Evolutionary conservation across 2,113 vertebrate genomes (phyloP), one percentile per base, ranked within the genome.

Genomic region (Menura novaehollandiae): DNA sequence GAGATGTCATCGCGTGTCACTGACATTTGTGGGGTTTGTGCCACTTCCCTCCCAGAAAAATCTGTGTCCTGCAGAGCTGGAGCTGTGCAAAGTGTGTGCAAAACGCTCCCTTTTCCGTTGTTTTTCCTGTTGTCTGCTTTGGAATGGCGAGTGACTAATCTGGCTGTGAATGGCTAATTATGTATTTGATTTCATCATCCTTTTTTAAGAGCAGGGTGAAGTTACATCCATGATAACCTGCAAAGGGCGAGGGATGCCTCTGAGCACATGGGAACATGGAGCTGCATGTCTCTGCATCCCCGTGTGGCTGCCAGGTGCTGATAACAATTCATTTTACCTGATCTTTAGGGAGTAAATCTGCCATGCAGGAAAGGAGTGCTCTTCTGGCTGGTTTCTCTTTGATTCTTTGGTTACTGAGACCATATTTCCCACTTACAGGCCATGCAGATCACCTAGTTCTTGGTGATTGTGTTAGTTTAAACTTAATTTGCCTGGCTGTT

Each of bases 11-110:
- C 10, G 2, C 10, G 2, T 30, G 58, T 33, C 52, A 1, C 15
- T 39, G 67, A 35, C 44, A 19, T 35, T 64, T 17, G 19, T 66
- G 10, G 10, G 62, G 51, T 56, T 67, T 63, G 66, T 52, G 43
- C 51, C 0, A 1, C 15, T 71, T 32, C 37, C 28, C n/a, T 3
- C 41, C 0, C 28, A 5, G 78, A 30, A 74, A 74, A 2, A 28
- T 44, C 37, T 2, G 4, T 4, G 6, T 72, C 44, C 66, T 41
- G 63, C 64, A 37, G 74, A n/a, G 78, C 43, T 58, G 51, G 35
- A 21, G 51, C 51, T 53, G 44, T 28, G 43, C 66, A 67, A 22
- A 51, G 35, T 0, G 17, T 39, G 28, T 78, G 56, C 24, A 23
- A 41, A 77, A 52, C 8, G 13, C 32, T 75, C 14, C 33, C 28